Percentiles rank a stretch among this genome's conserved stretches.
These are phyloP conservation scores for Scolopax bukidnonensis DNA, from an alignment of 2,797 vertebrate species.

Conservation along the genomic window DNA sequence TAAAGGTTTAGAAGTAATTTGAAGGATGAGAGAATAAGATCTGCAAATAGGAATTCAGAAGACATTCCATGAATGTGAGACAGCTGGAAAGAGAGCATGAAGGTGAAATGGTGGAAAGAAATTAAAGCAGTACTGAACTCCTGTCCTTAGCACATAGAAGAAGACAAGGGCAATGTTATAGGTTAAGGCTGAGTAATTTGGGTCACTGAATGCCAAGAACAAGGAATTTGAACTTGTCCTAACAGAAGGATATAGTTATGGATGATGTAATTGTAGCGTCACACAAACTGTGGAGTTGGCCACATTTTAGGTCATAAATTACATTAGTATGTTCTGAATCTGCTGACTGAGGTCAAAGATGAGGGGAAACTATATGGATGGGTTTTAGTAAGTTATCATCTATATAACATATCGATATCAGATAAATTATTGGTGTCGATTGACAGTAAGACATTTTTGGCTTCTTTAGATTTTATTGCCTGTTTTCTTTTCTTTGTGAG, in stretches of 20 bases:
- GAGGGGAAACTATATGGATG: background rate
- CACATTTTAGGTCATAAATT: conserved; percentile 55
- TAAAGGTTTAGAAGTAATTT: background rate
- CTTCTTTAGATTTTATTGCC: background rate
- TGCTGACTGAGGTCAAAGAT: background rate
- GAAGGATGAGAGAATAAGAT: background rate
- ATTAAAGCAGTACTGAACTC: conserved; percentile 32
- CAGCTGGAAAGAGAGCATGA: background rate
- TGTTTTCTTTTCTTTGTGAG: background rate
- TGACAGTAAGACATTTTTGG: background rate
- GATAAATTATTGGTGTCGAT: background rate
- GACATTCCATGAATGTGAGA: background rate
- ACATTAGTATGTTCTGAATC: conserved; percentile 6
- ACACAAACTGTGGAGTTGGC: background rate
- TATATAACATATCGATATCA: background rate
- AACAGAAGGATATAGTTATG: conserved; percentile 14
- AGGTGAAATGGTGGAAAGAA: conserved; percentile 26
- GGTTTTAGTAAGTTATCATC: background rate
- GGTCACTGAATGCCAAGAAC: conserved; percentile 47
- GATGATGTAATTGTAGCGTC: conserved; percentile 60
- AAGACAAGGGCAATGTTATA: conserved; percentile 16
- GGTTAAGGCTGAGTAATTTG: conserved; percentile 63
- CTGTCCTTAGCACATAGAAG: background rate
- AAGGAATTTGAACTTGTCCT: conserved; percentile 58
- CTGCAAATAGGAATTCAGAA: background rate